Conservation (phyloP, 2,113 vertebrate genomes). For the Emydocephalus ijimae region DNA sequence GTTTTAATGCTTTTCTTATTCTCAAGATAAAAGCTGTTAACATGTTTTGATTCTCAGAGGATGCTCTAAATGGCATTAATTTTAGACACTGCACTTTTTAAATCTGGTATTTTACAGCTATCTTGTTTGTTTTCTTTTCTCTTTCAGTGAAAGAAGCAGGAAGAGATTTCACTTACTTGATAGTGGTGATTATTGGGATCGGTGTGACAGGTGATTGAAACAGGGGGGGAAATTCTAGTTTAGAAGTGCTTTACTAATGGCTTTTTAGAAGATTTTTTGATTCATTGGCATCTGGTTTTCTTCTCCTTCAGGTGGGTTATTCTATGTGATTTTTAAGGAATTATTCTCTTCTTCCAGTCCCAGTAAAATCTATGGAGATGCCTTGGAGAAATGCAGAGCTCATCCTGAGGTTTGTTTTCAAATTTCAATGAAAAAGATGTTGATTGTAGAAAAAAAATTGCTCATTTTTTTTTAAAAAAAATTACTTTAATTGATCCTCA, state of each 20-base stretch:
- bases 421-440: neutral
- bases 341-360: conserved; percentile 92
- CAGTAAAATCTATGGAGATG: conserved; percentile 87
- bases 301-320: conserved; percentile 80
- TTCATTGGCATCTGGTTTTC: conserved; percentile 35
- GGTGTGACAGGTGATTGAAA: conserved; percentile 83
- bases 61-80: neutral
- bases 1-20: neutral
- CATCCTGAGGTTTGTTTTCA: conserved; percentile 84
- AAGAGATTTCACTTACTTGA: conserved; percentile 87
- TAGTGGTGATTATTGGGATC: conserved; percentile 86
- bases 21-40: neutral
- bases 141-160: conserved; percentile 88
- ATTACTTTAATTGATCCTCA: fast-evolving
- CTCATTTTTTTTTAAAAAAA: neutral
- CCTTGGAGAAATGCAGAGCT: conserved; percentile 84
- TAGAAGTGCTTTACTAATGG: neutral
- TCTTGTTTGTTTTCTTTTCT: conserved; percentile 30
- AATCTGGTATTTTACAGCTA: neutral
- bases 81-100: neutral
- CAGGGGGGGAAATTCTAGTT: neutral
- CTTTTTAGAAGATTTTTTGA: neutral
- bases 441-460: neutral
- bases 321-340: conserved; percentile 92
- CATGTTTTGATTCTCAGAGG: neutral